Base-by-base conservation (phyloP, 2,113 vertebrate genomes). In the Tenrec ecaudatus region DNA sequence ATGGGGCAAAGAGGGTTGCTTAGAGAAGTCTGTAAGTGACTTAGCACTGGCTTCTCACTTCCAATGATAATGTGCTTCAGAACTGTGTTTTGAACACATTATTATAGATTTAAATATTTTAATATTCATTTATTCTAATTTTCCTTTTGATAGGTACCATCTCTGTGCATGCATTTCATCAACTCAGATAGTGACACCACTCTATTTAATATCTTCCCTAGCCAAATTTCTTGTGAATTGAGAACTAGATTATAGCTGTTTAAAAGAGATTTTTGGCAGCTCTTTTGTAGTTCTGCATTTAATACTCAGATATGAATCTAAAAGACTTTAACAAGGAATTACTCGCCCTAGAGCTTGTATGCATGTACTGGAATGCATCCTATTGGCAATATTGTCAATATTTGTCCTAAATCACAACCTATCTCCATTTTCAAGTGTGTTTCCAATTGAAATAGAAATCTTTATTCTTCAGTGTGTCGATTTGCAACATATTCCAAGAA, bases 81-180 rank as follows among this genome's bases (percentile, higher is more conserved):
- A 98, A 97, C 96, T 96, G 95, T 97, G 97, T 98, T 98, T 98
- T 98, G 98, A 97, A 97, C 97, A 95, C 97, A 97, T 96, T n/a
- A 31, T 97, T 10, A 97, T 12, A 90, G 77, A 98, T 98, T 98
- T 98, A 96, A 98, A 98, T 98, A 98, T 98, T 98, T 98, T 96
- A 98, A 98, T 98, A 98, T 98, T 98, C 97, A 98, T 98, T 97
- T 98, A 98, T 98, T 98, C 97, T 98, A 98, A 98, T 98, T 97
- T 98, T 0, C 81, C 91, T 95, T 97, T 97, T 98, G 98, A 98
- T 98, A 97, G 96, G 94, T 97, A 98, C 96, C 89, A 95, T 95
- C 97, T 97, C 95, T 15, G 43, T 88, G 93, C 95, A 95, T 95
- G 86, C 94, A 95, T 97, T 97, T 96, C 95, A 97, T 97, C 94